These are phyloP conservation scores for Mongoloraphidia duomilia DNA, from an alignment of 2,888 invertebrate species.

Conservation along the genomic window DNA sequence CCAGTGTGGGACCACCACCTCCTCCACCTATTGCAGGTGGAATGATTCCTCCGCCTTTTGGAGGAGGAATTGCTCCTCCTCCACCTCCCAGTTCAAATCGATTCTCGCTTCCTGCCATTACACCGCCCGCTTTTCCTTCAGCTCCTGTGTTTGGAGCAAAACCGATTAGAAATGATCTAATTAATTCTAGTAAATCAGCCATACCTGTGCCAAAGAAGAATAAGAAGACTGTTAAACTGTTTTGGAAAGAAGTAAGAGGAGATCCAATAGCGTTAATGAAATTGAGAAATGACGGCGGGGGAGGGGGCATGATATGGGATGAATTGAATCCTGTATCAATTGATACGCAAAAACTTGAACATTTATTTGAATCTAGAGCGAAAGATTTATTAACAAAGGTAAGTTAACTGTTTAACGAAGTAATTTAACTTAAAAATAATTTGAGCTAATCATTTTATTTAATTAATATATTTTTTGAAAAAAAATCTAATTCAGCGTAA, in stretches of 20 bases:
- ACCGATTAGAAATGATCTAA: conserved; percentile 16
- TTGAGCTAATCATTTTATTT: too few relatives aligned
- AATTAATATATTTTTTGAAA: too few relatives aligned
- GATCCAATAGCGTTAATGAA: conserved; percentile 48
- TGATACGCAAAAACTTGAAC: conserved; percentile 86
- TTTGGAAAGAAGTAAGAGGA: conserved; percentile 92
- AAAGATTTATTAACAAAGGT: conserved; percentile 93
- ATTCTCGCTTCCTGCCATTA: conserved; percentile 5
- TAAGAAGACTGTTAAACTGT: conserved; percentile 93
- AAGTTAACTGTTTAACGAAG: conserved; percentile 20
- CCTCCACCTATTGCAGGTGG: conserved; percentile 51
- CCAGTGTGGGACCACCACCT: conserved; percentile 59
- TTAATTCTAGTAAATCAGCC: conserved; percentile 19
- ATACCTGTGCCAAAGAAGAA: conserved; percentile 57
- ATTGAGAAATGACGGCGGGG: conserved; percentile 26
- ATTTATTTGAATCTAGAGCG: conserved; percentile 90
- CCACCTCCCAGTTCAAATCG: conserved; percentile 29
- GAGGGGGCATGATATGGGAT: conserved; percentile 75
- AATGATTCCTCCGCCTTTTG: conserved; percentile 39
- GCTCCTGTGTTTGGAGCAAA: conserved; percentile 35
- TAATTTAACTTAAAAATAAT: not conserved
- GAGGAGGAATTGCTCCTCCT: conserved; percentile 30
- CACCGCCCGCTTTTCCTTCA: conserved; percentile 31
- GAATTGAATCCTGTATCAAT: conserved; percentile 70
- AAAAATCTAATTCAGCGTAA: too few relatives aligned